These are phyloP conservation scores for Rhyacichthys aspro DNA, from an alignment of 2,797 vertebrate species.

Conservation along the genomic window DNA sequence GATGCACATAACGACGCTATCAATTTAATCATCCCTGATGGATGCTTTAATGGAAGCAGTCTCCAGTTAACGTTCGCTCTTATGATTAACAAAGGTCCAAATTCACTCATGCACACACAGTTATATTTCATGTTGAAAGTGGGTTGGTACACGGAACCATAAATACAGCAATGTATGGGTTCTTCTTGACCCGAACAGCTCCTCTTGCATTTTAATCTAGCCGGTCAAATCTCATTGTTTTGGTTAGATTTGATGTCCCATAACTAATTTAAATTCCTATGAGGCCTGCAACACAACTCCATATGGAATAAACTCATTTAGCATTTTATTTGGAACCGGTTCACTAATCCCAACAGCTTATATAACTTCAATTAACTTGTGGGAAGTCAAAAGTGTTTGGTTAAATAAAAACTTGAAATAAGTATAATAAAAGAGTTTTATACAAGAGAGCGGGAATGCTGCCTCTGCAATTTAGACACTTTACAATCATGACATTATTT, in stretches of 20 bases:
- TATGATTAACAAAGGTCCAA: conserved; percentile 21
- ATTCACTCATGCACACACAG: conserved; percentile 7
- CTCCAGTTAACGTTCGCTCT: conserved; percentile 13
- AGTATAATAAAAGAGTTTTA: neutral
- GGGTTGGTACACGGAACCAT: neutral
- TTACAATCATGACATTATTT: neutral
- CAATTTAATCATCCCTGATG: conserved; percentile 26
- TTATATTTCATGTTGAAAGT: neutral
- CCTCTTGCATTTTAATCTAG: neutral
- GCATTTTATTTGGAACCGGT: no score
- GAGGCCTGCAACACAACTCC: no score
- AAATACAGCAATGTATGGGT: neutral
- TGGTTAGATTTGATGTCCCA: neutral
- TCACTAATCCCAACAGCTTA: no score
- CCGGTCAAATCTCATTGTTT: neutral
- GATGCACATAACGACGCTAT: conserved; percentile 11
- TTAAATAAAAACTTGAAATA: neutral
- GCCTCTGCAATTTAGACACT: conserved; percentile 13
- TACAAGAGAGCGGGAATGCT: neutral
- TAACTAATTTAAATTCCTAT: no score
- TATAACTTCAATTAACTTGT: no score
- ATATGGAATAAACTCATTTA: no score
- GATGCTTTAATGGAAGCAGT: conserved; percentile 15
- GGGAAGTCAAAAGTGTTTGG: no score
- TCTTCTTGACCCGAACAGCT: neutral